Conservation (phyloP, 2,113 vertebrate species). For the Rhea pennata region DNA sequence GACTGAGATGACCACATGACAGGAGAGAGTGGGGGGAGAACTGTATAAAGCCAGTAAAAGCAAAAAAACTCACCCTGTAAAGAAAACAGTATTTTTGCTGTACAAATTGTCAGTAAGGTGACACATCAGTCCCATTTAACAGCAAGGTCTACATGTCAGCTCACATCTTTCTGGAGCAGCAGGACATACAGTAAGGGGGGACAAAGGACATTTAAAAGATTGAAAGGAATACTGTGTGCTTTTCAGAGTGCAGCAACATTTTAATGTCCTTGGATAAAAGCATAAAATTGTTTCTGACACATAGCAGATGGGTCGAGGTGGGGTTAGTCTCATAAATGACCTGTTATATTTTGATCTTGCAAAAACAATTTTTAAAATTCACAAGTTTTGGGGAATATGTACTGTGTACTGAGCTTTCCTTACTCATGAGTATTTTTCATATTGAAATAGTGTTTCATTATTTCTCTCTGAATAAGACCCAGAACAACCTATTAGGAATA, state of each 20-base stretch:
- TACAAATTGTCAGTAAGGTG: accelerated
- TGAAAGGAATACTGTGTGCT: background rate
- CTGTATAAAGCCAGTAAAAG: accelerated
- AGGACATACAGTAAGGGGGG: background rate
- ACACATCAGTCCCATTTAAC: background rate
- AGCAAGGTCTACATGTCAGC: background rate
- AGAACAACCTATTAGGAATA: background rate
- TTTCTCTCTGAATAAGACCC: background rate
- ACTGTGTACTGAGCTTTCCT: background rate
- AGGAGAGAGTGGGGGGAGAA: background rate
- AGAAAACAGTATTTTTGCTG: background rate
- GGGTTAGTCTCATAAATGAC: background rate
- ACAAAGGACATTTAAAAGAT: background rate
- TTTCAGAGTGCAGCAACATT: background rate
- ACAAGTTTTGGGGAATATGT: background rate
- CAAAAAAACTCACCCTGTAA: background rate
- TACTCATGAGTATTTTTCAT: background rate
- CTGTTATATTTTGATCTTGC: background rate
- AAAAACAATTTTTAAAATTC: background rate
- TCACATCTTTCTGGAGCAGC: background rate
- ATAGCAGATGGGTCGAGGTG: background rate
- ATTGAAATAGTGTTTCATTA: background rate
- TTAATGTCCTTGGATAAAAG: constrained; percentile 13
- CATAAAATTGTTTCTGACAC: background rate
- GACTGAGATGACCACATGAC: background rate